Evolutionary conservation across 2,797 vertebrate species (phyloP).

Genomic region (Agapornis canus): DNA sequence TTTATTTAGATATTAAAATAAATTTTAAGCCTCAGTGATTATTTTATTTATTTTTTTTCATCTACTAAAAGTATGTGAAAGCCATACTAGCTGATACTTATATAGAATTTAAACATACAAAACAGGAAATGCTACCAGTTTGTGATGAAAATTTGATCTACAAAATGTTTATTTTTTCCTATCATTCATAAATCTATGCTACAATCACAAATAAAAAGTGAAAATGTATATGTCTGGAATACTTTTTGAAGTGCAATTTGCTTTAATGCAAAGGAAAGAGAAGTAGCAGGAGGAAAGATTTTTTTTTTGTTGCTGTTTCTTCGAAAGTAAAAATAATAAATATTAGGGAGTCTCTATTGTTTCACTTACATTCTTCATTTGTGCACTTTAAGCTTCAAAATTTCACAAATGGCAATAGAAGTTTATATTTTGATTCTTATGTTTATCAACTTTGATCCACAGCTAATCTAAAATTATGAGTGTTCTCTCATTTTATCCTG

Average conservation of each 20-base stretch:
- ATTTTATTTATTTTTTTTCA: neutral
- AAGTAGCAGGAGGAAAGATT: neutral
- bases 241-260: neutral
- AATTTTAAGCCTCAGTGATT: conserved; percentile 30
- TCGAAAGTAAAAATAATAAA: neutral
- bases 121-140: neutral
- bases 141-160: neutral
- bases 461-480: neutral
- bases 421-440: neutral
- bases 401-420: conserved; percentile 27
- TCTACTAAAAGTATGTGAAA: conserved; percentile 11
- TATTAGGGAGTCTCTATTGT: neutral
- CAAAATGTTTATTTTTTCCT: neutral
- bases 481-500: neutral
- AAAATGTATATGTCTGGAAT: neutral
- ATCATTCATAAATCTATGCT: neutral
- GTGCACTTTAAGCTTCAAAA: neutral
- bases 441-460: conserved; percentile 23
- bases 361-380: neutral
- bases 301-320: neutral
- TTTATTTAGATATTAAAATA: conserved; percentile 70
- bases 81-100: neutral
- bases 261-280: neutral
- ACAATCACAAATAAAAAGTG: neutral
- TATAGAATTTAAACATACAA: conserved; percentile 2